Conservation (phyloP, 2,888 invertebrate genomes). For the Hirtodrosophila trivittata region DNA sequence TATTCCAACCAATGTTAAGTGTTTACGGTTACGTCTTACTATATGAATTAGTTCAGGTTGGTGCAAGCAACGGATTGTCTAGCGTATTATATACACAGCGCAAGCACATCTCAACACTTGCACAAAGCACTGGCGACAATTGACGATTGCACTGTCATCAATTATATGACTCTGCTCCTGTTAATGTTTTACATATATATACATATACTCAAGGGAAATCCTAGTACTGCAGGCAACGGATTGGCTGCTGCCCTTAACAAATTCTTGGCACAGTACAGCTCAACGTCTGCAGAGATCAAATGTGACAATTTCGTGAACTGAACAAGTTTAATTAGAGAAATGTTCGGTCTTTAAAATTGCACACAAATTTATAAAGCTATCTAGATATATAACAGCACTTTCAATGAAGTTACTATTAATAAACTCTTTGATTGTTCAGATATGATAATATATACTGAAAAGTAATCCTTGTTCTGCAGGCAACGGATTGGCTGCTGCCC, state of each 20-base stretch:
- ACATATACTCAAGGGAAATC: background rate
- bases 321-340: constrained; percentile 51
- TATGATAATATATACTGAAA: background rate
- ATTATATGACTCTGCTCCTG: constrained; percentile 8
- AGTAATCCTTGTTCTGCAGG: constrained; percentile 25
- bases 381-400: too few relatives aligned
- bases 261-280: constrained; percentile 56
- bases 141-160: constrained; percentile 16
- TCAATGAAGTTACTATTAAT: too few relatives aligned
- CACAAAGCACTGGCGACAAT: constrained; percentile 34
- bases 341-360: constrained; percentile 69
- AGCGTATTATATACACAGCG: constrained; percentile 20
- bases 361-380: constrained; percentile 34
- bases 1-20: too few relatives aligned
- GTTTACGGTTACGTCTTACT: too few relatives aligned
- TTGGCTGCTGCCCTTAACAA: constrained; percentile 37
- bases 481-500: constrained; percentile 55
- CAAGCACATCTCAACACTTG: constrained; percentile 61
- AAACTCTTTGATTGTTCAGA: constrained; percentile 30
- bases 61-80: constrained; percentile 58
- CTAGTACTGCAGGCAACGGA: constrained; percentile 48
- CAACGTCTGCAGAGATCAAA: constrained; percentile 69
- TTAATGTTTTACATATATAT: constrained; percentile 22
- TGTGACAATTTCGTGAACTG: constrained; percentile 67
- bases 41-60: background rate